Base-by-base conservation (phyloP, 2,113 vertebrate genomes). In the Nematolebias whitei region DNA sequence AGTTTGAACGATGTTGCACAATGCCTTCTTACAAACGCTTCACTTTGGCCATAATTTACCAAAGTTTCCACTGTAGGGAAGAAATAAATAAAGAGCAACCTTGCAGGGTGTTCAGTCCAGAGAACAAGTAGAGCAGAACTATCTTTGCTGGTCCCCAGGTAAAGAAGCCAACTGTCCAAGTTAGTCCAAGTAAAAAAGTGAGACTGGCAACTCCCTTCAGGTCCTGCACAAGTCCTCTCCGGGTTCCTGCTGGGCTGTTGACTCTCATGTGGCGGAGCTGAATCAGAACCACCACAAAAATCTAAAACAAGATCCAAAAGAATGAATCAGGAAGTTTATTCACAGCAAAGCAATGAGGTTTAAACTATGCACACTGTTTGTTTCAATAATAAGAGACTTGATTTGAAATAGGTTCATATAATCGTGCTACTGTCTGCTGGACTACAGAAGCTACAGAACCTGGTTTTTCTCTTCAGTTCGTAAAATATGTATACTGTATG, bases 21-120 rank as follows among this genome's bases (percentile, higher is more conserved):
- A 10, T 35, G 32, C 32, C 32, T 8, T 29, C 26, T 29, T 29
- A 29, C 26, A 29, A 35, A 35, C 2, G 10, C 5, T 7, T 15
- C 15, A 15, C 6, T 49, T 49, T 49, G 12, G 1, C 12, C 47
- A 23, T 6, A 10, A 35, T 6, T 47, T 1, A 19, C 18, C 11
- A 18, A 24, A 15, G 26, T 6, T n/a, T 4, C 67, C 15, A 39
- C 22, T 16, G 22, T 8, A 39, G 40, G 35, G 18, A 52, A 45
- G 12, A 13, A 41, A 15, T 41, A 41, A 43, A 5, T 18, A 45
- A 38, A n/a, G 15, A 2, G 10, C 5, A 18, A 96, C 96, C 95
- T 96, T 97, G 96, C 51, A 96, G 84, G 14, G 89, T 93, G 87
- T 96, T 98, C 73, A 95, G 94, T 76, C 92, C 90, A 71, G 94